Conservation (phyloP, 2,797 vertebrate species). For the Mormyrus proboscirostris region DNA sequence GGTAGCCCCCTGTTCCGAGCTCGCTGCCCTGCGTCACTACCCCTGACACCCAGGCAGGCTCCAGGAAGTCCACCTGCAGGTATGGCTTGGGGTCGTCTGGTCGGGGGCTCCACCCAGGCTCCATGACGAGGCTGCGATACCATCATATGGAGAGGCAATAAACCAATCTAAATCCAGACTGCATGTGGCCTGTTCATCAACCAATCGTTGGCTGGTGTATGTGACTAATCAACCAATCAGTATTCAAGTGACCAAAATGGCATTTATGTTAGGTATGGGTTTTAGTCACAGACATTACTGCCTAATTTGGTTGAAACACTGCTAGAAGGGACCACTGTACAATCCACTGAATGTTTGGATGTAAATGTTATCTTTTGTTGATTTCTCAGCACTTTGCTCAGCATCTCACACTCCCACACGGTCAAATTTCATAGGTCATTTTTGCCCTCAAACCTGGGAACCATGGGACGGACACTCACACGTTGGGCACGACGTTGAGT, state of each 20-base stretch:
- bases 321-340: not conserved
- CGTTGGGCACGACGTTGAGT: constrained; percentile 67
- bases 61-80: constrained; percentile 72
- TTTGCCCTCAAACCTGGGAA: not conserved
- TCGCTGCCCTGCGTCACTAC: constrained; percentile 68
- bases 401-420: not conserved
- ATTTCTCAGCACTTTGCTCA: not conserved
- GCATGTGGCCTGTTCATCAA: not conserved
- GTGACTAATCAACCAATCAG: not conserved
- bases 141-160: not conserved
- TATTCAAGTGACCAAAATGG: not conserved
- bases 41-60: constrained; percentile 69
- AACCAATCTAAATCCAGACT: not conserved
- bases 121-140: constrained; percentile 59
- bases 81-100: constrained; percentile 60
- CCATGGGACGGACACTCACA: constrained; percentile 52
- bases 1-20: constrained; percentile 55
- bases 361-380: not conserved
- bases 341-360: not conserved
- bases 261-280: not conserved
- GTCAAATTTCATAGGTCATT: not conserved
- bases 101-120: constrained; percentile 73
- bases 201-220: not conserved
- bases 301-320: not conserved
- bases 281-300: not conserved